Base-by-base conservation (phyloP, 2,113 vertebrate species). In the Peromyscus maniculatus region DNA sequence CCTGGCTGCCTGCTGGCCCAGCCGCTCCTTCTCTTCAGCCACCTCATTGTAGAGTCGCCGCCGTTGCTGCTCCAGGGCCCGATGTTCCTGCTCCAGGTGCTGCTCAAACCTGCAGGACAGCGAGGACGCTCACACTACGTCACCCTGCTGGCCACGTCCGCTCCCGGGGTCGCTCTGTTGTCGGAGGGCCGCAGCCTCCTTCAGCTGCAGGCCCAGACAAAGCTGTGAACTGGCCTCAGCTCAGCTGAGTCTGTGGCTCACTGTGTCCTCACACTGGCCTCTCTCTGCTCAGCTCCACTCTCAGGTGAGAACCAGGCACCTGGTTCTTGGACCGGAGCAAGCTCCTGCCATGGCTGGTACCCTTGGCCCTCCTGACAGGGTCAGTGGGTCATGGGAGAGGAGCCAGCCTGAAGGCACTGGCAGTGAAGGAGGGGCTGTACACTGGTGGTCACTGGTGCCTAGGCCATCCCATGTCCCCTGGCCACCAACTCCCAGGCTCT, bases 31-130 rank as follows among this genome's bases (percentile, higher is more conserved):
- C 98, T 99, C 99, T 64, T 99, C 99, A 0, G 99, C 98, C 97
- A 99, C 99, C 94, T 99, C 99, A 0, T 98, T 98, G 3, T 99
- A 99, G 36, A 99, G 98, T 31, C 99, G 98, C 77, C 98, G 98
- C 83, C 99, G 99, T 98, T 99, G 99, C 98, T 99, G 99, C 98
- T 99, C 99, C 95, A 99, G 97, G 0, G 98, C 98, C 82, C 99
- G 97, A 98, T 99, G 99, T 98, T 99, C 99, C 98, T 99, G 99
- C 97, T 99, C 99, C 96, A 99, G 98, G 98, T 99, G 99, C 98
- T 99, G 99, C 98, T 99, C 99, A 7, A 99, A 99, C 93, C 99
- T 99, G 98, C 0, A 0, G 3, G 69, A 36, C 9, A 21, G 92
- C 0, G 67, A 3, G 31, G 10, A 7, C 10, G 59, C 75, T 28